phyloP scores from a whole-genome alignment of 2,888 invertebrate genomes.

The Ceramica pisi region DNA sequence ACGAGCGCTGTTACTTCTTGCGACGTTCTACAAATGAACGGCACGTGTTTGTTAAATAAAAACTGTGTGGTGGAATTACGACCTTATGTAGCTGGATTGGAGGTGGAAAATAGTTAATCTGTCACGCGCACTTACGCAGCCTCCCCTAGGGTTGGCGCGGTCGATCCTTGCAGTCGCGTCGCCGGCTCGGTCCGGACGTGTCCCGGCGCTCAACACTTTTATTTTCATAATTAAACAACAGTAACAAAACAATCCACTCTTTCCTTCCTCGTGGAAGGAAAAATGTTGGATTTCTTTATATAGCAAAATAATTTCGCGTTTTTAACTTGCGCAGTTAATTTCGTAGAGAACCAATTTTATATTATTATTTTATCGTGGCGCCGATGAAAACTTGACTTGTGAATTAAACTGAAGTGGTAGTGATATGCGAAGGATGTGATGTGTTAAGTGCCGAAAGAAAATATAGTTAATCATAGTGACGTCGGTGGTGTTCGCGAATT shows the following conservation, averaged over 20 bases:
- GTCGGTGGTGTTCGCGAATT: slow-evolving; percentile 72
- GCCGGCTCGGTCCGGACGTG: slow-evolving; percentile 87
- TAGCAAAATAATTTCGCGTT: slow-evolving; percentile 81
- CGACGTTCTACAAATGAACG: slow-evolving; percentile 71
- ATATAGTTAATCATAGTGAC: slow-evolving; percentile 52
- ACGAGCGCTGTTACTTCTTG: slow-evolving; percentile 63
- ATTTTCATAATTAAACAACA: slow-evolving; percentile 71
- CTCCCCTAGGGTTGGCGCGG: slow-evolving; percentile 88
- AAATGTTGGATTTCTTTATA: slow-evolving; percentile 74
- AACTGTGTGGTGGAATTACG: slow-evolving; percentile 65
- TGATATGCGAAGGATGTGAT: slow-evolving; percentile 66
- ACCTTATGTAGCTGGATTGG: slow-evolving; percentile 69
- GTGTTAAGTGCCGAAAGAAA: slow-evolving; percentile 62
- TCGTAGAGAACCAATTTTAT: slow-evolving; percentile 79
- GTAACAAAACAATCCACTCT: slow-evolving; percentile 81
- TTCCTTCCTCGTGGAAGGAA: slow-evolving; percentile 85
- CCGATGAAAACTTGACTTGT: slow-evolving; percentile 66
- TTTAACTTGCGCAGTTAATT: slow-evolving; percentile 86
- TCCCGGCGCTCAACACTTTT: slow-evolving; percentile 76
- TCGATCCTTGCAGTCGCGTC: slow-evolving; percentile 90
- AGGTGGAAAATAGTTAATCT: slow-evolving; percentile 68
- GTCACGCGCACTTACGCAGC: slow-evolving; percentile 86
- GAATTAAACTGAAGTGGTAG: slow-evolving; percentile 65
- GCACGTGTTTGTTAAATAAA: slow-evolving; percentile 73
- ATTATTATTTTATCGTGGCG: slow-evolving; percentile 61